These are phyloP conservation scores for Stegophylla sp. DNA, from an alignment of 2,888 invertebrate species.

Conservation along the genomic window DNA sequence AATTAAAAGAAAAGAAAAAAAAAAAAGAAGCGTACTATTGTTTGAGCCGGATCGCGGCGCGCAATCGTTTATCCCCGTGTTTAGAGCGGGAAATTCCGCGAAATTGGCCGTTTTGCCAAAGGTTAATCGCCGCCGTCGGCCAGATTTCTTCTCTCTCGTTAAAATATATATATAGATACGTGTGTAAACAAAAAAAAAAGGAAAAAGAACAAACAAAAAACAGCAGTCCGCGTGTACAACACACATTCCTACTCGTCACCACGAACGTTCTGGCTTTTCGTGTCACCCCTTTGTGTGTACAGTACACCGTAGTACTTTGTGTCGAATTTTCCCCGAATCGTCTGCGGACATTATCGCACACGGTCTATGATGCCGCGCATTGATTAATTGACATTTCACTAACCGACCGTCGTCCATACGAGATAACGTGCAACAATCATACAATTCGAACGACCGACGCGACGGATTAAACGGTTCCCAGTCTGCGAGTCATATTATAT, in stretches of 20 bases:
- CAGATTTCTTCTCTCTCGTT: constrained; percentile 21
- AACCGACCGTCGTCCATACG: neutral
- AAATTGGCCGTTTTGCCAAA: constrained; percentile 26
- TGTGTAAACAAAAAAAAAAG: too few species aligned
- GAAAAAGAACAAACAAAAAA: too few species aligned
- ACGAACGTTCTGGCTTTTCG: too few species aligned
- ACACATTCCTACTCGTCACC: too few species aligned
- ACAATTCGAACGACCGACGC: too few species aligned
- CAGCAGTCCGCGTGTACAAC: too few species aligned
- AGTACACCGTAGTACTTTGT: too few species aligned
- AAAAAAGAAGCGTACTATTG: constrained; percentile 21
- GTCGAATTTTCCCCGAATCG: too few species aligned
- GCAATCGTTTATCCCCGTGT: constrained; percentile 23
- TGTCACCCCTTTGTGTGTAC: too few species aligned
- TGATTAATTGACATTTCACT: constrained; percentile 24
- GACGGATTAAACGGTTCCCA: constrained; percentile 15
- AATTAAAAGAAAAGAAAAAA: constrained; percentile 42
- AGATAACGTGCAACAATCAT: neutral
- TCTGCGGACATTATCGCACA: too few species aligned
- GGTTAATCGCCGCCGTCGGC: constrained; percentile 37
- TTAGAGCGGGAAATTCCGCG: constrained; percentile 11
- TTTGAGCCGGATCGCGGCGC: constrained; percentile 1
- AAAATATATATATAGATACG: neutral
- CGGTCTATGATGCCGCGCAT: neutral
- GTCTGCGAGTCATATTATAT: too few species aligned